phyloP scores from a whole-genome alignment of 2,888 invertebrate genomes.

The Argynnis bischoffii region DNA sequence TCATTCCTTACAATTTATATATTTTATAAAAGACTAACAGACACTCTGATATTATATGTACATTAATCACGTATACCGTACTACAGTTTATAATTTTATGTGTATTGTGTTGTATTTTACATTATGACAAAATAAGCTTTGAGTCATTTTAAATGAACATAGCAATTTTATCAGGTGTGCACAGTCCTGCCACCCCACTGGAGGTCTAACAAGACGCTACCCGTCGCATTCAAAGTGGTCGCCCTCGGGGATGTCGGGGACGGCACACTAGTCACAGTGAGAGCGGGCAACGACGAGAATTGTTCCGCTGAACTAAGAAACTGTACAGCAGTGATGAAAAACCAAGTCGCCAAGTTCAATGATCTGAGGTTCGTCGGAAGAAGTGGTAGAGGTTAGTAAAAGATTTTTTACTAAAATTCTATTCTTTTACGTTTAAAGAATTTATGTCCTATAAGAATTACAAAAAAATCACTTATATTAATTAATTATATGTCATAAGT shows the following conservation, averaged over 20 bases:
- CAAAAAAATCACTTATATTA: no score
- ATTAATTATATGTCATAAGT: no score
- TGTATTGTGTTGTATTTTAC: no score
- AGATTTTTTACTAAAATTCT: background rate
- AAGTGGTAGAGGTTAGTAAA: constrained; percentile 94
- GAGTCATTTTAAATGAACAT: background rate
- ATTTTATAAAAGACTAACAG: no score
- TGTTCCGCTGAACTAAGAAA: constrained; percentile 96
- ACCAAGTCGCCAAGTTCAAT: constrained; percentile 98
- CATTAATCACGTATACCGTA: no score
- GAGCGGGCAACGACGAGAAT: constrained; percentile 98
- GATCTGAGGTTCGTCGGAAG: constrained; percentile 98
- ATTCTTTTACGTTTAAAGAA: no score
- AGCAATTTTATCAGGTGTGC: constrained; percentile 79
- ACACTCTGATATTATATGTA: no score
- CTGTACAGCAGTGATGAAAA: constrained; percentile 96
- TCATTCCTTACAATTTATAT: no score
- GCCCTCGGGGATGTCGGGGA: constrained; percentile 96
- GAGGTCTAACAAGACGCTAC: constrained; percentile 98
- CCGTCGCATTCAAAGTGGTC: constrained; percentile 97
- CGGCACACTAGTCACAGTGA: constrained; percentile 95
- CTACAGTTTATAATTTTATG: no score
- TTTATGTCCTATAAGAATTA: no score
- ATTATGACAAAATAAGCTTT: no score
- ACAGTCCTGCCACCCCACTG: constrained; percentile 97